A percentile compares a stretch with the other conserved stretches of the same genome.
Conservation (phyloP, 2,888 invertebrate species). For the Exocentrus adspersus region DNA sequence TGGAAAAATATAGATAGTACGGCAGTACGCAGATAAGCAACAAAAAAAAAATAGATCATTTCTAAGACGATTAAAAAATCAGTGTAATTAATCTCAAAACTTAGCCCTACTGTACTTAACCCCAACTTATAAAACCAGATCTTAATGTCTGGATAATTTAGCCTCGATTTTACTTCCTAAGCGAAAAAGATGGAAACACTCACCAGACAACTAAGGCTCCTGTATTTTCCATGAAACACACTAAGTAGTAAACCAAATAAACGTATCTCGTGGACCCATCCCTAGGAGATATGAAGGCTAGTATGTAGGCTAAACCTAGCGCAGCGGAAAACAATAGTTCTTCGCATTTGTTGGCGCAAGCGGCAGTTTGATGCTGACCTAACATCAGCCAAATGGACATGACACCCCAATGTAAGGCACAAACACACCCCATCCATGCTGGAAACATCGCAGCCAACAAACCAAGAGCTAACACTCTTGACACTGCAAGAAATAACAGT, state of each 20-base stretch:
- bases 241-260: slow-evolving; percentile 64
- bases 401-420: slow-evolving; percentile 67
- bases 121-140: too few species aligned
- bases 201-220: slow-evolving; percentile 64
- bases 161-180: too few species aligned
- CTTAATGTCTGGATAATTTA: too few species aligned
- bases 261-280: slow-evolving; percentile 69
- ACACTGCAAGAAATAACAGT: slow-evolving; percentile 61
- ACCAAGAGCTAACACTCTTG: slow-evolving; percentile 68
- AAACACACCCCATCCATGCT: slow-evolving; percentile 65
- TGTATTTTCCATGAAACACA: slow-evolving; percentile 65
- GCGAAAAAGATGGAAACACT: slow-evolving; percentile 46
- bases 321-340: slow-evolving; percentile 65
- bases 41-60: too few species aligned
- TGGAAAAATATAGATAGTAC: too few species aligned
- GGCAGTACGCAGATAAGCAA: too few species aligned
- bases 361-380: slow-evolving; percentile 62
- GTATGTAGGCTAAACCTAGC: slow-evolving; percentile 69
- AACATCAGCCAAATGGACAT: slow-evolving; percentile 69
- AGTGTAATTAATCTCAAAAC: too few species aligned
- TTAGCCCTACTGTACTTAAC: too few species aligned
- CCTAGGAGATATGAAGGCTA: slow-evolving; percentile 70
- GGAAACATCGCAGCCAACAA: slow-evolving; percentile 67
- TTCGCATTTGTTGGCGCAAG: slow-evolving; percentile 63
- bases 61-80: too few species aligned